These are phyloP conservation scores for Cairina moschata DNA, from an alignment of 2,113 vertebrate genomes.

Conservation along the genomic window DNA sequence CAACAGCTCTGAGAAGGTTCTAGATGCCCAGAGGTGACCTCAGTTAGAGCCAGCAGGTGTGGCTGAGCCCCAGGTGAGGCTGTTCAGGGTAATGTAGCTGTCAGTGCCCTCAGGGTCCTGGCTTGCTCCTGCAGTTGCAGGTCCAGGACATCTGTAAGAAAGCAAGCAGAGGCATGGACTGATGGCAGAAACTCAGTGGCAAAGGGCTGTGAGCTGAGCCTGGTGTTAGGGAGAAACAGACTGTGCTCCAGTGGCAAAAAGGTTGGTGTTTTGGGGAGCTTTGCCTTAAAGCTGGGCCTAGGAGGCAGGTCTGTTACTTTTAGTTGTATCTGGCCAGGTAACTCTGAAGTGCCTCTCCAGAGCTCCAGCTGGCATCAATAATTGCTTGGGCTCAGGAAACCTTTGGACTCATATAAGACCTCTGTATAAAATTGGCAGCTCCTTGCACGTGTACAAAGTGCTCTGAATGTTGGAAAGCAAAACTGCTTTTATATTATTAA, in stretches of 20 bases:
- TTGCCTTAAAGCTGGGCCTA: neutral
- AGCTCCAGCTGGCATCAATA: neutral
- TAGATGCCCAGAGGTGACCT: neutral
- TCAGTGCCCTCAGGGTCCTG: fast-evolving
- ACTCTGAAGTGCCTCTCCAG: neutral
- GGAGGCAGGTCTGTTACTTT: neutral
- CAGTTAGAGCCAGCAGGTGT: neutral
- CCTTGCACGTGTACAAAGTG: neutral
- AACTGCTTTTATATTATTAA: neutral
- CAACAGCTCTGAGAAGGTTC: neutral
- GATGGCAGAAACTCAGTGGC: neutral
- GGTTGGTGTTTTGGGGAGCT: neutral
- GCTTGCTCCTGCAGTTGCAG: neutral
- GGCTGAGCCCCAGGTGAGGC: neutral
- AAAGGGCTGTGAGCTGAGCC: neutral
- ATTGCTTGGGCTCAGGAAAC: neutral
- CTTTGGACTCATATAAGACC: neutral
- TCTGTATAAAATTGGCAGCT: neutral
- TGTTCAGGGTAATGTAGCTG: neutral
- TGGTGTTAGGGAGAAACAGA: neutral
- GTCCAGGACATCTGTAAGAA: neutral
- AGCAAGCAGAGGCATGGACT: neutral
- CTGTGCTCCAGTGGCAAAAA: neutral
- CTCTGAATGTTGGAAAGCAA: neutral
- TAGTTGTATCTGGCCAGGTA: neutral